These are phyloP conservation scores for Coregonus clupeaformis DNA, from an alignment of 2,113 vertebrate genomes.

Conservation along the genomic window DNA sequence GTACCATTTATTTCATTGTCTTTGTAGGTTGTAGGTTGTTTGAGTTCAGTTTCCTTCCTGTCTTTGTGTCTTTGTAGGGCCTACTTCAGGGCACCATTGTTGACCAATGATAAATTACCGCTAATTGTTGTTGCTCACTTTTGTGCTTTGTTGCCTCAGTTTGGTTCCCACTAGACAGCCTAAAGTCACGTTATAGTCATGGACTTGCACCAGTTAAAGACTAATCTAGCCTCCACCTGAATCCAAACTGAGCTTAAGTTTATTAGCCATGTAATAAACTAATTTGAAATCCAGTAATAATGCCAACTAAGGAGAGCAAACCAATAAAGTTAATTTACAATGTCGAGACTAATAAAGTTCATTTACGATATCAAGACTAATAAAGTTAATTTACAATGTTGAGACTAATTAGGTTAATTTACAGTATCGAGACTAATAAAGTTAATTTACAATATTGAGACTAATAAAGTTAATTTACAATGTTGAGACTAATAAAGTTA, in stretches of 20 bases:
- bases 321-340: too few species aligned
- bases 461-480: too few species aligned
- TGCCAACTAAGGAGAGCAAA: not conserved
- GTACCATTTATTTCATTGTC: conserved; percentile 75
- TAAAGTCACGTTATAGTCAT: not conserved
- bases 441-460: too few species aligned
- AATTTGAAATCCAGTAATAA: not conserved
- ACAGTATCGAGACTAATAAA: too few species aligned
- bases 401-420: too few species aligned
- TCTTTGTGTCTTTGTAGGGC: not conserved
- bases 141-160: not conserved
- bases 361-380: too few species aligned
- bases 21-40: conserved; percentile 35
- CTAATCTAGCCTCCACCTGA: not conserved
- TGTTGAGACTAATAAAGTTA: too few species aligned
- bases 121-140: not conserved
- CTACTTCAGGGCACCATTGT: not conserved
- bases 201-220: not conserved
- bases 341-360: too few species aligned
- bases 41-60: not conserved
- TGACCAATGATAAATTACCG: not conserved
- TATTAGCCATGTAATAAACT: not conserved
- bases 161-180: not conserved
- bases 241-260: not conserved
- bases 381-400: too few species aligned